These are phyloP conservation scores for Uropsilus gracilis DNA, from an alignment of 2,113 vertebrate genomes.

Conservation along the genomic window DNA sequence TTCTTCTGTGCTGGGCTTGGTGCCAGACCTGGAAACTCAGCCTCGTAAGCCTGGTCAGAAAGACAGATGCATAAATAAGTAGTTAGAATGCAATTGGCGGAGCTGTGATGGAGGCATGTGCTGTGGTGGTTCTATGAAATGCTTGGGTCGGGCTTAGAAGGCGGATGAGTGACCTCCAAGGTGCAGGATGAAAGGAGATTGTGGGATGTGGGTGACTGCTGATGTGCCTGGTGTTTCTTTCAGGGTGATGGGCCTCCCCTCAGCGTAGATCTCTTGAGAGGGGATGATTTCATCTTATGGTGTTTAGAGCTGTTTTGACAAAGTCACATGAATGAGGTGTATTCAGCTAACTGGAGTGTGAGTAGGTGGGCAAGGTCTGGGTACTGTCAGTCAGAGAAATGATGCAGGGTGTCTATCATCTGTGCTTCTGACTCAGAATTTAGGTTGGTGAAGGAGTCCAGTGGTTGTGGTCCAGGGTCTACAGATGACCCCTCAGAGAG, in stretches of 20 bases:
- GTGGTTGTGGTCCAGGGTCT: fast-evolving
- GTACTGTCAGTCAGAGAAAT: neutral
- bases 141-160: too few relatives aligned
- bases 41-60: neutral
- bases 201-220: neutral
- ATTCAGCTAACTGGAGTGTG: fast-evolving
- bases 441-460: neutral
- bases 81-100: neutral
- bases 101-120: neutral
- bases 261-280: too few relatives aligned
- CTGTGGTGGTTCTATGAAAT: neutral
- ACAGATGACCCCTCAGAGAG: neutral
- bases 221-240: neutral
- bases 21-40: neutral
- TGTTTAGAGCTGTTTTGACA: too few relatives aligned
- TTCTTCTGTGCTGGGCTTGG: neutral
- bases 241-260: neutral
- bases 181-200: fast-evolving
- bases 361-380: too few relatives aligned
- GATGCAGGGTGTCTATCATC: too few relatives aligned
- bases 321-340: too few relatives aligned
- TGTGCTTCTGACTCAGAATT: neutral
- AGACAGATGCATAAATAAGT: neutral
- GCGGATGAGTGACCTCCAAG: neutral
- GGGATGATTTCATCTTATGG: too few relatives aligned